A percentile compares a stretch with the other conserved stretches of the same genome.
These are phyloP conservation scores for Amblyopsis hoosieri DNA, from an alignment of 2,797 vertebrate genomes.

Conservation along the genomic window DNA sequence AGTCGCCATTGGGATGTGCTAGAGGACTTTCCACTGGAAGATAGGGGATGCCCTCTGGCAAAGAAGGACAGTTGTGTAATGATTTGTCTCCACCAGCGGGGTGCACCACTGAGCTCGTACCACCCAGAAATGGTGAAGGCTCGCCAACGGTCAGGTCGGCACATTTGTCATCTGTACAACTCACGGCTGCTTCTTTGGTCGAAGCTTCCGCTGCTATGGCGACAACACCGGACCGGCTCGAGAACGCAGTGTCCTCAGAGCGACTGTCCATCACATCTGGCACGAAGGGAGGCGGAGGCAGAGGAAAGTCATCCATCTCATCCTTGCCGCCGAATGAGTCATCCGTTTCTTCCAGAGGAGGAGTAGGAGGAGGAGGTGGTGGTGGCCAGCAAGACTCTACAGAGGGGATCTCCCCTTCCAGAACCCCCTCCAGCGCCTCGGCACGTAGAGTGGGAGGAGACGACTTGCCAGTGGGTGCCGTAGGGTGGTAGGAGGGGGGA, in stretches of 20 bases:
- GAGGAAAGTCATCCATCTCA: conserved; percentile 82
- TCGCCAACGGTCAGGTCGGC: conserved; percentile 11
- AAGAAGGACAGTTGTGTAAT: conserved; percentile 10
- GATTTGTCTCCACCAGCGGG: conserved; percentile 17
- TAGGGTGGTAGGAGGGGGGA: conserved; percentile 88
- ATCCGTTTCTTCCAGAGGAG: conserved; percentile 84
- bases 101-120: conserved; percentile 1
- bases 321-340: conserved; percentile 83
- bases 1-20: conserved; percentile 13
- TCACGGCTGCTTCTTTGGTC: conserved; percentile 10
- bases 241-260: conserved; percentile 21
- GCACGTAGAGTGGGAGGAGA: conserved; percentile 32
- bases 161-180: conserved; percentile 9
- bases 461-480: conserved; percentile 84
- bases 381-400: conserved; percentile 86
- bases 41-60: conserved; percentile 25
- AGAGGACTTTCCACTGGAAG: conserved; percentile 26
- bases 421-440: conserved; percentile 50
- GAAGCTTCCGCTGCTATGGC: conserved; percentile 13
- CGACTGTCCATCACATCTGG: conserved; percentile 38
- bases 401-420: conserved; percentile 42
- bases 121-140: conserved; percentile 7
- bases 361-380: conserved; percentile 89
- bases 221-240: conserved; percentile 1
- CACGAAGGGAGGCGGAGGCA: conserved; percentile 71